Evolutionary conservation across 2,888 invertebrate species (phyloP).

Genomic region (Idaea dimidiata): DNA sequence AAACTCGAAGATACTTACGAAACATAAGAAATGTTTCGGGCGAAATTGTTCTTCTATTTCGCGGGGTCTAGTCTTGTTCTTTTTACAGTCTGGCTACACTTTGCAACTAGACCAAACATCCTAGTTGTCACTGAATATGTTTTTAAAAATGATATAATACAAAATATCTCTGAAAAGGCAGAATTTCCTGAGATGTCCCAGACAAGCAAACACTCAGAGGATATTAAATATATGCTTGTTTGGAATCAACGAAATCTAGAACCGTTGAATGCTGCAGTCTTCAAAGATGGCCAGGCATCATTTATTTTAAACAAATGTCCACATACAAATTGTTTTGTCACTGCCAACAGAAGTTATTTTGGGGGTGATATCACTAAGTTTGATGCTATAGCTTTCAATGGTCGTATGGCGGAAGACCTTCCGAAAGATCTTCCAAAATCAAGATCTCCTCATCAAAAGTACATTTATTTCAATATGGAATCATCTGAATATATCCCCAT

Average conservation of each 20-base stretch:
- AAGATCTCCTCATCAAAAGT: constrained; percentile 57
- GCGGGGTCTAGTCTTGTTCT: background rate
- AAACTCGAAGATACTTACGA: background rate
- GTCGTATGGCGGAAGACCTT: constrained; percentile 40
- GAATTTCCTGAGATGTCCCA: background rate
- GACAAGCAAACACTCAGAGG: constrained; percentile 29
- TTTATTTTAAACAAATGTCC: constrained; percentile 62
- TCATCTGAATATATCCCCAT: constrained; percentile 63
- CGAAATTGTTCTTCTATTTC: background rate
- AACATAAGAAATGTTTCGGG: background rate
- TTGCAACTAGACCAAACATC: background rate
- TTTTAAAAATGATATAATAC: background rate
- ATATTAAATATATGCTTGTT: constrained; percentile 56
- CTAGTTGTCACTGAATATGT: background rate
- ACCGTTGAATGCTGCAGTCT: constrained; percentile 44
- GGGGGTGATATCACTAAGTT: constrained; percentile 50
- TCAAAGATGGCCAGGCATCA: constrained; percentile 50
- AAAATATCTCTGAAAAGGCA: background rate
- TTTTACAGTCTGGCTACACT: background rate
- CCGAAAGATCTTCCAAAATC: constrained; percentile 39
- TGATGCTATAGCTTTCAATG: constrained; percentile 64
- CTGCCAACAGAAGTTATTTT: constrained; percentile 46
- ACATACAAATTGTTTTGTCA: constrained; percentile 58
- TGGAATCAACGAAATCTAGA: constrained; percentile 54
- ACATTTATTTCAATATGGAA: constrained; percentile 65